Base-by-base conservation (phyloP, 2,113 vertebrate species). In the Struthio camelus region DNA sequence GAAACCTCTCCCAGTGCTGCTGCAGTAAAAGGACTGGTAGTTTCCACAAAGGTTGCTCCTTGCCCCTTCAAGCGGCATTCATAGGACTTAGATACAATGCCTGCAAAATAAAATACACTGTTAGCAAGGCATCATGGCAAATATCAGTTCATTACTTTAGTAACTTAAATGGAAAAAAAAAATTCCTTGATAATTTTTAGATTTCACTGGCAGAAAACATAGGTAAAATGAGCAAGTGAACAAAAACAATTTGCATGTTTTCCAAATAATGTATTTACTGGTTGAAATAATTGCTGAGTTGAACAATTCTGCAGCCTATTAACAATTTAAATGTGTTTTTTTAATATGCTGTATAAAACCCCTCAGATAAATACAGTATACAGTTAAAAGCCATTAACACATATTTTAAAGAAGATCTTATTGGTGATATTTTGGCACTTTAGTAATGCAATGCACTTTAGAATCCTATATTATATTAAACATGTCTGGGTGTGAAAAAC, bases 11-110 rank as follows among this genome's bases (percentile, higher is more conserved):
- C 97, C 46, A 98, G 94, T 0, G 98, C 95, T 17, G 98, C 96
- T 0, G 98, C 98, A 0, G 98, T 98, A 28, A 98, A 99, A 20
- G 98, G 90, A 22, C 97, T 93, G 1, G 99, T 98, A 1, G 99
- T 97, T 97, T 99, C 98, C 95, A 99, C 99, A 85, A 99, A 99
- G 6, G 99, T 96, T 42, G 99, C 99, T 24, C 99, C 99, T 88
- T 99, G 99, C 38, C 99, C 99, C 97, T 99, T 99, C 72, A 99
- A 97, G 10, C 99, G 99, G 89, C 99, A 99, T 96, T 99, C 99
- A 3, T 99, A 99, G 25, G 99, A 99, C 98, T 99, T 99, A 94
- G 99, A 99, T 61, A 99, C 99, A 4, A 99, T 99, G 92, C 99
- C 99, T 99, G 90, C 15, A 80, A 97, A 93, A 97, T 28, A 98